Evolutionary conservation across 2,113 vertebrate species (phyloP).

Genomic region (Macrotis lagotis): DNA sequence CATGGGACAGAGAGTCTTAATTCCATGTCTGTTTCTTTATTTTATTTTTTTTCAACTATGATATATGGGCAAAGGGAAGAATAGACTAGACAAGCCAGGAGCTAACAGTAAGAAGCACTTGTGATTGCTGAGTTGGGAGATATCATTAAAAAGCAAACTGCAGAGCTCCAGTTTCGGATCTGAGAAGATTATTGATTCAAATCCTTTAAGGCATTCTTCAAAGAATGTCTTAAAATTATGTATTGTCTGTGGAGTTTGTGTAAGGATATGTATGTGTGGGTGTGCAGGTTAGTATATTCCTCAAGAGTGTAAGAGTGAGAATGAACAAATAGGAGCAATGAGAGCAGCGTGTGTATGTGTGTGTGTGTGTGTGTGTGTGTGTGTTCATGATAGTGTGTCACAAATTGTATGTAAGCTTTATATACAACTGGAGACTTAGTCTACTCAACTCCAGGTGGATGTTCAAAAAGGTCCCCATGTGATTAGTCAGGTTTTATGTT

Average conservation of each 20-base stretch:
- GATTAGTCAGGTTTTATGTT: slow-evolving; percentile 1
- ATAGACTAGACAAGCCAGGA: slow-evolving; percentile 42
- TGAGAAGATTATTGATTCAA: slow-evolving; percentile 68
- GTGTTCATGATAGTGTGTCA: slow-evolving; percentile 1
- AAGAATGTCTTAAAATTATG: slow-evolving; percentile 75
- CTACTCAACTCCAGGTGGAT: slow-evolving; percentile 20
- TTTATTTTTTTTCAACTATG: slow-evolving; percentile 71
- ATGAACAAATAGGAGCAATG: slow-evolving; percentile 60
- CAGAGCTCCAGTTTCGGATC: slow-evolving; percentile 51
- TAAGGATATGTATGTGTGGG: background rate
- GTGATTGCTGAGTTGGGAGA: slow-evolving; percentile 63
- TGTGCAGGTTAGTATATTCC: background rate
- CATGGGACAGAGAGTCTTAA: slow-evolving; percentile 59
- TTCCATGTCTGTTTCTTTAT: slow-evolving; percentile 73
- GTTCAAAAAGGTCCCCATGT: slow-evolving; percentile 1
- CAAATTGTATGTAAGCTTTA: slow-evolving; percentile 2
- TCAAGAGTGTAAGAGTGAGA: slow-evolving; percentile 26
- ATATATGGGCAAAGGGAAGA: slow-evolving; percentile 29
- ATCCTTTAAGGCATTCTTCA: slow-evolving; percentile 71
- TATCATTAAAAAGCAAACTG: slow-evolving; percentile 72
- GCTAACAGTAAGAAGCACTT: slow-evolving; percentile 60
- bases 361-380: background rate
- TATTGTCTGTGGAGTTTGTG: slow-evolving; percentile 74
- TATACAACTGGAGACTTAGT: background rate
- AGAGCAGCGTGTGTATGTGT: background rate